Percentiles rank a stretch among this genome's conserved stretches.
These are phyloP conservation scores for Leptinotarsa tumamoca DNA, from an alignment of 2,888 invertebrate genomes.

Conservation along the genomic window DNA sequence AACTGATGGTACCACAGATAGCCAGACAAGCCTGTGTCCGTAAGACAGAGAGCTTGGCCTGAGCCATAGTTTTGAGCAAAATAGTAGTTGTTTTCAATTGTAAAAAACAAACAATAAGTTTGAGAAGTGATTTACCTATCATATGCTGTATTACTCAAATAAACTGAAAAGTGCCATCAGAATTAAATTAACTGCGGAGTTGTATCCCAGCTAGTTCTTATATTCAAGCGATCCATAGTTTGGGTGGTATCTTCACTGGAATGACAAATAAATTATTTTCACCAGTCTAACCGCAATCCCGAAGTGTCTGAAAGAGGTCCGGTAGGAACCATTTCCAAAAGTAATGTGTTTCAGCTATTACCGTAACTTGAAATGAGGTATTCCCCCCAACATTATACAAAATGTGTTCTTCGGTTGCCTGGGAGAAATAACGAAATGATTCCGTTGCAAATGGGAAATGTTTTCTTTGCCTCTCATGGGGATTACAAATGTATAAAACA, in stretches of 20 bases:
- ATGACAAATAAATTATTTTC: background rate
- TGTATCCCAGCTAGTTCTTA: no score
- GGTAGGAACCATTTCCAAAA: constrained; percentile 53
- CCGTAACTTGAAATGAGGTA: constrained; percentile 49
- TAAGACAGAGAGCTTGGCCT: no score
- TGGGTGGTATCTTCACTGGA: background rate
- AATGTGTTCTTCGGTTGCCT: no score
- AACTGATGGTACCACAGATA: no score
- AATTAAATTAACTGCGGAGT: no score
- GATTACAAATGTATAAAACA: background rate
- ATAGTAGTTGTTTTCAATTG: no score
- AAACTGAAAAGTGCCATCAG: no score
- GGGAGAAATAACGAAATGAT: constrained; percentile 3
- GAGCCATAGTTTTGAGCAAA: no score
- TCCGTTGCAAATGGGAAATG: background rate
- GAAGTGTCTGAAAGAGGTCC: constrained; percentile 43
- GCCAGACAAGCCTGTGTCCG: no score
- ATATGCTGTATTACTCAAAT: no score
- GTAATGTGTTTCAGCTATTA: constrained; percentile 60
- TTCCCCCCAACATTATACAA: background rate
- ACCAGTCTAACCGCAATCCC: constrained; percentile 2
- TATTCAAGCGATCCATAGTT: background rate
- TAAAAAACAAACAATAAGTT: no score
- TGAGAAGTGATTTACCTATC: no score
- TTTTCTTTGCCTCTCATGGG: background rate